Evolutionary conservation across 2,888 invertebrate species (phyloP).

Genomic region (Lepidonotus clava): DNA sequence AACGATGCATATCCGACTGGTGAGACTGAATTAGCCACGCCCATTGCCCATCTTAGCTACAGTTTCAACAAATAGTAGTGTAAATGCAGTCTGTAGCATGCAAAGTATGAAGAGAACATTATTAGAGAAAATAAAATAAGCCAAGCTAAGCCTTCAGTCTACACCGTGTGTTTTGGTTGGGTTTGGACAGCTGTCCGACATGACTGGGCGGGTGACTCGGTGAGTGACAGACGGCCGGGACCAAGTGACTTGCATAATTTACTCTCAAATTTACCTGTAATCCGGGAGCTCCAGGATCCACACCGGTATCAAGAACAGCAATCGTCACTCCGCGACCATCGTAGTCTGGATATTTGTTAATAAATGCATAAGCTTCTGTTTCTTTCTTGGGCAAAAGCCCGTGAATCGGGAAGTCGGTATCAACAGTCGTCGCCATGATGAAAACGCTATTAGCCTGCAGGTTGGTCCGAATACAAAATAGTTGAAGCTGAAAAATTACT

Average conservation of each 20-base stretch:
- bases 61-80: too few species aligned
- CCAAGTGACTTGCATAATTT: slow-evolving; percentile 42
- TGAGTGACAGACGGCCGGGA: not conserved
- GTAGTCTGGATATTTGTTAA: slow-evolving; percentile 92
- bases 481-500: too few species aligned
- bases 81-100: too few species aligned
- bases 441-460: slow-evolving; percentile 16
- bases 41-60: too few species aligned
- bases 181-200: not conserved
- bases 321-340: slow-evolving; percentile 95
- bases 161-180: not conserved
- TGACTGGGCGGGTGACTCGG: not conserved
- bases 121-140: too few species aligned
- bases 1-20: too few species aligned
- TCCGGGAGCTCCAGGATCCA: slow-evolving; percentile 97
- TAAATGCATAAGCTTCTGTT: slow-evolving; percentile 92
- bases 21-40: too few species aligned
- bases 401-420: slow-evolving; percentile 76
- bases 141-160: too few species aligned
- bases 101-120: too few species aligned
- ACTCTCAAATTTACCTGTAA: slow-evolving; percentile 85
- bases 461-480: too few species aligned
- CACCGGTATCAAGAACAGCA: slow-evolving; percentile 98
- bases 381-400: slow-evolving; percentile 90
- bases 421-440: slow-evolving; percentile 73